Percentiles rank a stretch among this genome's conserved stretches.
These are phyloP conservation scores for Gadus chalcogrammus DNA, from an alignment of 2,113 vertebrate species.

Conservation along the genomic window DNA sequence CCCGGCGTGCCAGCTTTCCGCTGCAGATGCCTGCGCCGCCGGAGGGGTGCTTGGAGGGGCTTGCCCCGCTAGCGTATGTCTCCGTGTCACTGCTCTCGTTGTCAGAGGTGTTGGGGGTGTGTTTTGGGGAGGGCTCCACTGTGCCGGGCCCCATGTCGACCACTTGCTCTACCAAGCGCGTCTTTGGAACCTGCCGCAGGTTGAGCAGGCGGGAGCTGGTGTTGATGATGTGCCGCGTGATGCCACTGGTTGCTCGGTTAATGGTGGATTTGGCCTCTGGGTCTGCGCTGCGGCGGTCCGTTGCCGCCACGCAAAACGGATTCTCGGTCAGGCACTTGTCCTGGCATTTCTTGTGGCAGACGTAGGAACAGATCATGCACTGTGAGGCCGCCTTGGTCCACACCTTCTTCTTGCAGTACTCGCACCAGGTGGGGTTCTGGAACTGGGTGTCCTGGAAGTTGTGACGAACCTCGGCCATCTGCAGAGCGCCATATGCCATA, in stretches of 20 bases:
- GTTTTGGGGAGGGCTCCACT: conserved; percentile 89
- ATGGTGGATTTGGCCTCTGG: conserved; percentile 83
- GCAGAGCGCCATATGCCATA: conserved; percentile 62
- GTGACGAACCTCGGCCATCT: conserved; percentile 82
- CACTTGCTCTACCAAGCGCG: conserved; percentile 83
- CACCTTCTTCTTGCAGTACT: conserved; percentile 98
- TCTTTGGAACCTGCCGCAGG: conserved; percentile 85
- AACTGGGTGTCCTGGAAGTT: conserved; percentile 99
- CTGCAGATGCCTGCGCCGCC: conserved; percentile 38
- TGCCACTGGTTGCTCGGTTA: conserved; percentile 83
- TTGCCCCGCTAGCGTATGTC: conserved; percentile 81
- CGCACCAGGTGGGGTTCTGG: conserved; percentile 97
- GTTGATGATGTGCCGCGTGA: conserved; percentile 94
- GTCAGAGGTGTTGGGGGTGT: conserved; percentile 94
- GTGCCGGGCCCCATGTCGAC: conserved; percentile 68
- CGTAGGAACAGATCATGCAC: conserved; percentile 91
- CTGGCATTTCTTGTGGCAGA: conserved; percentile 99
- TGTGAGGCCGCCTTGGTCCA: conserved; percentile 99
- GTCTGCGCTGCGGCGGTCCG: conserved; percentile 81
- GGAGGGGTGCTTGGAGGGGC: conserved; percentile 81
- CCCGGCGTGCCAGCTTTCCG: conserved; percentile 84
- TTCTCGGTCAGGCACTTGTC: conserved; percentile 92
- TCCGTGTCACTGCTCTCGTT: conserved; percentile 98
- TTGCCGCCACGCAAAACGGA: conserved; percentile 79
- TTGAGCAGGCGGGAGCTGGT: conserved; percentile 94